Base-by-base conservation (phyloP, 2,113 vertebrate species). In the Sander vitreus region DNA sequence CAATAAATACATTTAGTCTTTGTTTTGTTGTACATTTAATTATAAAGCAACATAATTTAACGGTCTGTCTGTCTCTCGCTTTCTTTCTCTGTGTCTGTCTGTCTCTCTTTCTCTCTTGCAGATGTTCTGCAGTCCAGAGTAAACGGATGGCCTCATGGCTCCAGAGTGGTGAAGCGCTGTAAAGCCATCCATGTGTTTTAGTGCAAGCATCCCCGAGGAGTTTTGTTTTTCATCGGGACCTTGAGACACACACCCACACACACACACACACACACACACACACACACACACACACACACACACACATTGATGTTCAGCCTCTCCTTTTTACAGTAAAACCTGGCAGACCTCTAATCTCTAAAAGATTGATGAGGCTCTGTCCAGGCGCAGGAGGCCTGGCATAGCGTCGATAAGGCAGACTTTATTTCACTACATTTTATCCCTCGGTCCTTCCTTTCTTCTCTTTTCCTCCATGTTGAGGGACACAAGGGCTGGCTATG, bases 301-400 rank as follows among this genome's bases (percentile, higher is more conserved):
- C 71, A 65, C 68, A 57, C 83, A 54, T n/a, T 15, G 71, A 78
- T 68, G 80, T 23, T 50, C 68, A 76, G 59, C 72, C 79, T 48
- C 78, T 69, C 78, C 67, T 25, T 72, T 69, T 64, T 45, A 43
- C 53, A 5, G 66, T 9, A 53, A 43, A 58, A 80, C 85, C 81
- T 75, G 82, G 83, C 85, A 85, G 68, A 86, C 86, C 70, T 83
- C 63, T 83, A 78, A 87, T 86, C 80, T 88, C 66, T 80, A 47
- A 85, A 85, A 90, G 89, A 93, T 90, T 91, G 73, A 91, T 91
- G 88, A 92, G 87, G 83, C 39, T 74, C 76, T 45, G 15, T 84
- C 33, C 80, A 62, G 63, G 55, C 57, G 27, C 66, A 77, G 80
- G 58, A 84, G 90, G 45, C 71, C 90, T 89, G 88, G 83, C 81